These are phyloP conservation scores for Cotesia typhae DNA, from an alignment of 1,140 invertebrate species.

Conservation along the genomic window DNA sequence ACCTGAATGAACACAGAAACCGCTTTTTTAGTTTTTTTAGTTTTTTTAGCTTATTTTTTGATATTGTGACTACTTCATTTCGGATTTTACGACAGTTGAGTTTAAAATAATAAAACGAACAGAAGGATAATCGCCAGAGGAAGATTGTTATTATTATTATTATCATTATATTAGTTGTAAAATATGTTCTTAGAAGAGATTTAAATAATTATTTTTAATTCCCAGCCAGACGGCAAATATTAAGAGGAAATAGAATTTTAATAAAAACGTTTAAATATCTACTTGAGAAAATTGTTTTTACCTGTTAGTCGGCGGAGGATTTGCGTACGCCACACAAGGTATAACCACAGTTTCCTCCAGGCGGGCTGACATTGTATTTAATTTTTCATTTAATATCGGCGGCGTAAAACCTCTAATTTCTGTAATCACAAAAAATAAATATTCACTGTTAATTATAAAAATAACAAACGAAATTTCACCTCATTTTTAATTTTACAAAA, in stretches of 20 bases:
- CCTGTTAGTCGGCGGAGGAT: constrained; percentile 70
- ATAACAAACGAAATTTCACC: too few relatives aligned
- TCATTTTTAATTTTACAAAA: too few relatives aligned
- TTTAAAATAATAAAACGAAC: too few relatives aligned
- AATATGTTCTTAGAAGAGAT: too few relatives aligned
- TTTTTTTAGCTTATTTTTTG: not conserved
- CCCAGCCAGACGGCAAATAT: not conserved
- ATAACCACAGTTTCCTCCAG: constrained; percentile 70
- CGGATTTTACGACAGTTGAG: too few relatives aligned
- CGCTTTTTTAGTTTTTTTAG: constrained; percentile 8
- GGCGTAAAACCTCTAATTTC: constrained; percentile 66
- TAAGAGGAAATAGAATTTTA: not conserved
- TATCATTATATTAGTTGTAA: too few relatives aligned
- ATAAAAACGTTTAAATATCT: constrained; percentile 10
- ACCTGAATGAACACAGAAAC: not conserved
- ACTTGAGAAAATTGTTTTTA: constrained; percentile 47
- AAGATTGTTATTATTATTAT: too few relatives aligned
- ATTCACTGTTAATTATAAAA: too few relatives aligned
- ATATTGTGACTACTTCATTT: not conserved
- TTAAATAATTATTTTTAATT: too few relatives aligned
- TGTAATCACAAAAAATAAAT: constrained; percentile 43
- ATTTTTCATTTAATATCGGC: constrained; percentile 68
- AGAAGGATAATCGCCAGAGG: too few relatives aligned
- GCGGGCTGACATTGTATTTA: constrained; percentile 61
- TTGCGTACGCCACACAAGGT: constrained; percentile 74